These are phyloP conservation scores for Chironomus tepperi DNA, from an alignment of 1,140 invertebrate genomes.

Conservation along the genomic window DNA sequence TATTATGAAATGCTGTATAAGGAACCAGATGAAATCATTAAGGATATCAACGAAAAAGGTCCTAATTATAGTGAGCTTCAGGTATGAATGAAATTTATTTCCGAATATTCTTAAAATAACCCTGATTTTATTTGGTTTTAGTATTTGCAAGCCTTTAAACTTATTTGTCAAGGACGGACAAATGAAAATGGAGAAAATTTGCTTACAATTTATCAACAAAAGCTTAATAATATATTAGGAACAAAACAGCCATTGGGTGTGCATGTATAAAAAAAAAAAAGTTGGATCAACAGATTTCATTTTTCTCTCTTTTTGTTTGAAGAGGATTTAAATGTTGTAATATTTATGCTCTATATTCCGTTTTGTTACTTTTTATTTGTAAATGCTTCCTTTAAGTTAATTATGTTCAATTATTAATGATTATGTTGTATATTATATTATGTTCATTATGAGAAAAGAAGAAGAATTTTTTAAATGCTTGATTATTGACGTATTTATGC, in stretches of 20 bases:
- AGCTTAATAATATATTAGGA: constrained; percentile 46
- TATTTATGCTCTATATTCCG: too few relatives aligned
- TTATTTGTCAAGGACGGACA: constrained; percentile 45
- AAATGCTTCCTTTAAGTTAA: too few relatives aligned
- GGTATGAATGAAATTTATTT: neutral
- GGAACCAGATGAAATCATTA: constrained; percentile 59
- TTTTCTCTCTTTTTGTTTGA: too few relatives aligned
- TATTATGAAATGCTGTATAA: constrained; percentile 84
- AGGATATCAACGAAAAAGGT: neutral
- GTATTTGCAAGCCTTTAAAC: constrained; percentile 74
- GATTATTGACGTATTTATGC: too few relatives aligned
- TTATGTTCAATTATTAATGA: too few relatives aligned
- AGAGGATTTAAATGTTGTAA: too few relatives aligned
- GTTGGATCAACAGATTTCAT: neutral
- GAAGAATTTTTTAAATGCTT: too few relatives aligned
- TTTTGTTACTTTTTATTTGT: too few relatives aligned
- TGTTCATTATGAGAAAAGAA: too few relatives aligned
- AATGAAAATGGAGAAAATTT: constrained; percentile 40
- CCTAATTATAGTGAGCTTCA: neutral
- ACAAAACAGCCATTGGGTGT: constrained; percentile 37
- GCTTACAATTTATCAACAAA: constrained; percentile 43
- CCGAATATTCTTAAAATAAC: neutral
- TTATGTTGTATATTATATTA: too few relatives aligned
- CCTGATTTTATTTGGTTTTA: constrained; percentile 44
- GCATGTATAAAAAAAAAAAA: constrained; percentile 36